Conservation (phyloP, 2,797 vertebrate genomes). For the Spondyliosoma cantharus region DNA sequence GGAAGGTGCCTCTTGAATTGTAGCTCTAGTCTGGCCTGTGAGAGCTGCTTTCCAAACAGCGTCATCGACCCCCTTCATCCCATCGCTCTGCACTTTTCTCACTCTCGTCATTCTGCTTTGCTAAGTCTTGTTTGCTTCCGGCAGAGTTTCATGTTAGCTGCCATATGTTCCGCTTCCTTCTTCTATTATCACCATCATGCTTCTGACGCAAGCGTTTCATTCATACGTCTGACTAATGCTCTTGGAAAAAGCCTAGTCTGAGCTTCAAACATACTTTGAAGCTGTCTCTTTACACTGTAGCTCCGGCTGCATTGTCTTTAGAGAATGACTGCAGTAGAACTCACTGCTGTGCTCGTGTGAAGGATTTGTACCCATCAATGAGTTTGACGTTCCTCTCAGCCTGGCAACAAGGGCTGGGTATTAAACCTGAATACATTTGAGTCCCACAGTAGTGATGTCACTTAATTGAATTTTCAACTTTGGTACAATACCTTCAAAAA, state of each 20-base stretch:
- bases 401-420: not conserved
- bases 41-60: conserved; percentile 6
- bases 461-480: too few species aligned
- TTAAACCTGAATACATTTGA: not conserved
- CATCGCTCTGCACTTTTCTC: conserved; percentile 1
- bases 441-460: too few species aligned
- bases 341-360: not conserved
- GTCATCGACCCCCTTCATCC: not conserved
- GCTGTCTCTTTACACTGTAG: conserved; percentile 10
- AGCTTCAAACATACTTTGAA: conserved; percentile 42
- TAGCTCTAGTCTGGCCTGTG: conserved; percentile 31
- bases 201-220: conserved; percentile 39
- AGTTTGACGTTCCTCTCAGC: not conserved
- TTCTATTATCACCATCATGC: conserved; percentile 38
- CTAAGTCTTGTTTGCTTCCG: conserved; percentile 30
- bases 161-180: conserved; percentile 48
- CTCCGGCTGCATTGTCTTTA: conserved; percentile 9
- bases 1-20: conserved; percentile 42
- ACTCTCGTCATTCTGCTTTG: conserved; percentile 25
- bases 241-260: conserved; percentile 16
- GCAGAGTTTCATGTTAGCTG: conserved; percentile 57
- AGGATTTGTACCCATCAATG: conserved; percentile 12
- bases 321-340: conserved; percentile 1
- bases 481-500: too few species aligned
- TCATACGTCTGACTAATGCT: conserved; percentile 45